These are phyloP conservation scores for Sylvilagus bachmani DNA, from an alignment of 2,113 vertebrate species.

Conservation along the genomic window DNA sequence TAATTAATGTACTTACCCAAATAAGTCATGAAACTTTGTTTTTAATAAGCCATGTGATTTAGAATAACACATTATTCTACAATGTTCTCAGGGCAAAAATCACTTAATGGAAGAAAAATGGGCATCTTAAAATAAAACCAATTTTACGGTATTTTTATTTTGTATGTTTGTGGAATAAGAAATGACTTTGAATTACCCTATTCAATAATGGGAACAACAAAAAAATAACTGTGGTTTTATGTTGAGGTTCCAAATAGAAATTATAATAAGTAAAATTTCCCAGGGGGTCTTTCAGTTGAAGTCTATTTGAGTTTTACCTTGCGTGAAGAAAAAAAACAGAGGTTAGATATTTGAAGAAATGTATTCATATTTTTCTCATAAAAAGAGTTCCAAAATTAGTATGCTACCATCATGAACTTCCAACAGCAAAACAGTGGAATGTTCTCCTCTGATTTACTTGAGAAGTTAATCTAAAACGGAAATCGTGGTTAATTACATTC, in stretches of 20 bases:
- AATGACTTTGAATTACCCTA: slow-evolving; percentile 67
- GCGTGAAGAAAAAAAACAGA: slow-evolving; percentile 34
- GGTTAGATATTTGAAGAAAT: slow-evolving; percentile 62
- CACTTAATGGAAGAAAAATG: slow-evolving; percentile 47
- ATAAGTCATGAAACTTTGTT: not conserved
- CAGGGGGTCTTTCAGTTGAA: slow-evolving; percentile 55
- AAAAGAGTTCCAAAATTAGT: slow-evolving; percentile 18
- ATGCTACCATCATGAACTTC: slow-evolving; percentile 24
- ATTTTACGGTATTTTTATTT: not conserved
- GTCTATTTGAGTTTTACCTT: slow-evolving; percentile 58
- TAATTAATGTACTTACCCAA: not conserved
- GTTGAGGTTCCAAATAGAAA: slow-evolving; percentile 59
- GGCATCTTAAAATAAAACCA: slow-evolving; percentile 66
- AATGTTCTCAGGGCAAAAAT: slow-evolving; percentile 52
- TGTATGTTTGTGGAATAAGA: slow-evolving; percentile 51
- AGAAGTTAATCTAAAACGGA: slow-evolving; percentile 40
- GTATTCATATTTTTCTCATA: slow-evolving; percentile 16
- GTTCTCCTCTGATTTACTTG: slow-evolving; percentile 27
- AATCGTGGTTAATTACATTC: slow-evolving; percentile 18
- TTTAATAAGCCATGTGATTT: slow-evolving; percentile 36
- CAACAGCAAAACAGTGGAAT: slow-evolving; percentile 60
- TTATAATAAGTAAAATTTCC: slow-evolving; percentile 72
- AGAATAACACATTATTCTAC: slow-evolving; percentile 42
- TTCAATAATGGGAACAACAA: slow-evolving; percentile 63
- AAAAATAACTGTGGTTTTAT: slow-evolving; percentile 48